Base-by-base conservation (phyloP, 2,797 vertebrate species). In the Muscicapa striata region DNA sequence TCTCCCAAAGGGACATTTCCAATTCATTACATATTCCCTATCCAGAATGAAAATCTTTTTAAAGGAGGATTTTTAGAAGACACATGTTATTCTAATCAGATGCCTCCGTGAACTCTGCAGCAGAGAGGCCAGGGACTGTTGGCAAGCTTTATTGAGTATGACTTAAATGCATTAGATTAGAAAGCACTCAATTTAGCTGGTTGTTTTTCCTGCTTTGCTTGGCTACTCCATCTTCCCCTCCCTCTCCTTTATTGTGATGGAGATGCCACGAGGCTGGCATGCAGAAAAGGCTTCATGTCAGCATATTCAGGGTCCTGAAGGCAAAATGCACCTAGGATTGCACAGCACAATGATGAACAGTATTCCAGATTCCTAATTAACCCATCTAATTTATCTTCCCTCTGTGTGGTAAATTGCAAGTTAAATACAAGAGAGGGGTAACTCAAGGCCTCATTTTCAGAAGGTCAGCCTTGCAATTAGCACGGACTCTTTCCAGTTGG, bases 91-190 rank as follows among this genome's bases (percentile, higher is more conserved):
- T 84, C 36, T 93, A 78, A 92, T 95, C 70, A 91, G 89, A 94
- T 94, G 57, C 91, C 77, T 83, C 58, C 66, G 70, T 94, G 95
- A 94, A 93, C 82, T 92, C 84, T 52, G 32, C 66, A 94, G 78
- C 91, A 94, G 63, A 87, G 91, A 84, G 64, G 89, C 88, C 66
- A 76, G 64, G 45, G 64, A 81, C 79, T 75, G 55, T 58, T 93
- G 92, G 86, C 93, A 96, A 83, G 76, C 94, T 92, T 96, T 91
- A 96, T 4, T 91, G 94, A 90, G 83, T 95, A 95, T 94, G 91
- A 95, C 87, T 97, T 96, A 93, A 96, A 92, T 90, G 62, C 45
- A 93, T 97, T 97, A 92, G 90, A 93, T 95, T 94, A 96, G 91
- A 97, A 97, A 96, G 90, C 94, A 96, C 76, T 96, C 94, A 87